Conservation (phyloP, 2,113 vertebrate species). For the Clarias gariepinus region DNA sequence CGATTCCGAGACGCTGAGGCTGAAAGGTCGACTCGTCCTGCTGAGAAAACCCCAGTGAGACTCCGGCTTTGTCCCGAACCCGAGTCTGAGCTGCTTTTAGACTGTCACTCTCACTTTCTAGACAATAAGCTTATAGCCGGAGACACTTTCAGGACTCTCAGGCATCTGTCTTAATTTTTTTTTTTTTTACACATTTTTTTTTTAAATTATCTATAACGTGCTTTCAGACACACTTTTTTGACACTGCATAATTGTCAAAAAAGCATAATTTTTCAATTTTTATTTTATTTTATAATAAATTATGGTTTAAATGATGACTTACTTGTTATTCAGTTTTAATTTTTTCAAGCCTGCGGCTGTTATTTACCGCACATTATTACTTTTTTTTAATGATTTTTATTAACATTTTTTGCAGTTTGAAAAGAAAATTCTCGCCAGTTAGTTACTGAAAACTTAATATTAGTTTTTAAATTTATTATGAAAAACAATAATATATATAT, state of each 20-base stretch:
- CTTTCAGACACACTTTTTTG: neutral
- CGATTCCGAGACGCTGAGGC: neutral
- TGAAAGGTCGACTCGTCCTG: constrained; percentile 17
- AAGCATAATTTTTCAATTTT: neutral
- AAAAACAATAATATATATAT: too few species aligned
- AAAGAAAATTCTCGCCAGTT: neutral
- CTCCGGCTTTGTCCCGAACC: neutral
- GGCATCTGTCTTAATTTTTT: neutral
- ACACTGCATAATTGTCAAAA: too few species aligned
- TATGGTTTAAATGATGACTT: neutral
- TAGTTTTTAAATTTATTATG: too few species aligned
- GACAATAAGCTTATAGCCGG: neutral
- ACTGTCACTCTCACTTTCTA: neutral
- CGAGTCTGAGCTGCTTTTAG: neutral
- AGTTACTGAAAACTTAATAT: neutral
- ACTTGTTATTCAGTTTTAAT: too few species aligned
- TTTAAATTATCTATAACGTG: neutral
- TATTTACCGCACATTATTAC: neutral
- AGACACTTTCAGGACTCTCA: neutral
- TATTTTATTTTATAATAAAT: neutral
- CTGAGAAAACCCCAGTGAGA: constrained; percentile 12
- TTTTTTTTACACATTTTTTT: too few species aligned
- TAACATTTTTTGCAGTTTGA: neutral
- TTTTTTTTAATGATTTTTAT: neutral
- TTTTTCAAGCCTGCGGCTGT: neutral